Conservation (phyloP, 2,797 vertebrate species). For the Cossypha dichroa region DNA sequence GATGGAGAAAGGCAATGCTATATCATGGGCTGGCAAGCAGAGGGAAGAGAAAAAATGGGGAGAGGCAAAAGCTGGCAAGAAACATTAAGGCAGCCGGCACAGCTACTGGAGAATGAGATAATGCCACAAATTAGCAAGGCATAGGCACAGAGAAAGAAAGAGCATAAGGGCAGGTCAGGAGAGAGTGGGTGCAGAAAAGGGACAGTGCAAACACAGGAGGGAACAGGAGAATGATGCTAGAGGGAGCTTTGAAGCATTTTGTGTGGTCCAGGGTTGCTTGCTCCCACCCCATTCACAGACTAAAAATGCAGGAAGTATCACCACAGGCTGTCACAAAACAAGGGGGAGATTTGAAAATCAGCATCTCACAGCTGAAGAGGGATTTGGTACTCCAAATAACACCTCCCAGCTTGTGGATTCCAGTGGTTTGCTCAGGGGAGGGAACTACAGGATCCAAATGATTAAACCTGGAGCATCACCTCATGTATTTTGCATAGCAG, state of each 20-base stretch:
- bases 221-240: neutral
- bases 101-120: conserved; percentile 37
- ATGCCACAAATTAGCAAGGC: conserved; percentile 36
- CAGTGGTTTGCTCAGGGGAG: neutral
- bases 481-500: neutral
- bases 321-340: neutral
- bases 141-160: neutral
- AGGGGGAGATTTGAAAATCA: neutral
- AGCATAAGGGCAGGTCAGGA: neutral
- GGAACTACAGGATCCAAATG: neutral
- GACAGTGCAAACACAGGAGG: neutral
- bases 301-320: neutral
- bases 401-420: neutral
- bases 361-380: neutral
- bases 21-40: neutral
- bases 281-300: neutral
- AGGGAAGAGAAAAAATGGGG: neutral
- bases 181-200: neutral
- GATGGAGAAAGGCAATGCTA: conserved; percentile 53
- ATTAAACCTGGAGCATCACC: neutral
- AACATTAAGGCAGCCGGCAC: neutral
- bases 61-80: conserved; percentile 21
- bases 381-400: neutral
- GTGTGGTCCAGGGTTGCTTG: neutral
- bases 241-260: neutral